Evolutionary conservation across 2,888 invertebrate genomes (phyloP), one percentile per base, ranked within the genome.

Genomic region (Reticulitermes lucifugus): DNA sequence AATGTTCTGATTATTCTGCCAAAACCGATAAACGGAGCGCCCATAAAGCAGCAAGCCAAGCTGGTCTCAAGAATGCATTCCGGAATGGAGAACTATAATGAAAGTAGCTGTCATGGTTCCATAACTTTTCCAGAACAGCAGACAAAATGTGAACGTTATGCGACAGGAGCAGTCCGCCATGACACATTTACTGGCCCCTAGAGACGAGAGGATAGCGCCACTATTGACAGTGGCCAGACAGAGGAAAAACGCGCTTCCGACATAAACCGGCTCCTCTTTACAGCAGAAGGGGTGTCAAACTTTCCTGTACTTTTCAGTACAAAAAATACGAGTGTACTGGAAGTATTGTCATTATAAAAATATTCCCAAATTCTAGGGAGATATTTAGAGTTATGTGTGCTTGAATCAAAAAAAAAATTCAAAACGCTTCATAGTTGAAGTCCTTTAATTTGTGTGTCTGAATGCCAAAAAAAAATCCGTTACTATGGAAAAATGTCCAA

Each of bases 141-240:
- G 65, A 65, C 10, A 65, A 65, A 65, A 65, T 65, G 65, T 65
- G 65, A n/a, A 73, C 21, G 73, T 73, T 41, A 73, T 73, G 35
- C 21, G 35, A 18, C 73, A 73, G 73, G 9, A n/a, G 73, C 21
- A 4, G 18, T 41, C 29, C 70, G 12, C 29, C 29, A 73, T 35
- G 21, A 7, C 73, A 73, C 5, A 9, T 21, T 41, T 10, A 41
- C 73, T 41, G 41, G 73, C 73, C 41, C 73, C 73, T 73, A 41
- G 29, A 25, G 65, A 25, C 65, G 1, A 21, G 21, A 46, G 14
- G 60, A 60, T 14, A 60, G 60, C 60, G 65, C 65, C 65, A 65
- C n/a, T 25, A 65, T 65, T 65, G 65, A 25, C 65, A 65, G 25
- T 65, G 65, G 25, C 65, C 25, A 65, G 65, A 65, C 10, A 65